Evolutionary conservation across 1,140 invertebrate genomes (phyloP).

Genomic region (Cherax destructor): DNA sequence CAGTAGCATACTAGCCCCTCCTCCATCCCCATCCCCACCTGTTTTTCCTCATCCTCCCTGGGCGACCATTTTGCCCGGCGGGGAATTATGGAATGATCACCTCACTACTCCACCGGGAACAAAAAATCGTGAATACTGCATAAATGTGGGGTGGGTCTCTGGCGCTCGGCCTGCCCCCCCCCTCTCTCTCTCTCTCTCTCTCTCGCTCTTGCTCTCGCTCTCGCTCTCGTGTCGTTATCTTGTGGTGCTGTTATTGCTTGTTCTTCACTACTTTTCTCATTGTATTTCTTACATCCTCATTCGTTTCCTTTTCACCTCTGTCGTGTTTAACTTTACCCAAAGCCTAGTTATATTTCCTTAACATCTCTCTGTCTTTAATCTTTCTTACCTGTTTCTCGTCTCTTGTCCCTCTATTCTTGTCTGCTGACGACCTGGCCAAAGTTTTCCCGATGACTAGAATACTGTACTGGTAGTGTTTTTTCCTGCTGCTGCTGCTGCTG

Average conservation of each 20-base stretch:
- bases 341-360: not conserved
- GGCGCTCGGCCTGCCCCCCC: not conserved
- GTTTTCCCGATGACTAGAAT: no score
- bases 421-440: no score
- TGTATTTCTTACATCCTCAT: not conserved
- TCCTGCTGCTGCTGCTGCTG: no score
- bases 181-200: not conserved
- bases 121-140: constrained; percentile 29
- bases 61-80: not conserved
- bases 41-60: not conserved
- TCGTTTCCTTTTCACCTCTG: not conserved
- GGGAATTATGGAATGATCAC: constrained; percentile 37
- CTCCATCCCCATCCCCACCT: not conserved
- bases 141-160: not conserved
- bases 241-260: no score
- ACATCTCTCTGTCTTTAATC: not conserved
- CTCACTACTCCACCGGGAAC: constrained; percentile 15
- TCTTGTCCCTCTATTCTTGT: no score
- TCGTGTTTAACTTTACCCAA: not conserved
- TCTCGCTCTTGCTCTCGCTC: not conserved
- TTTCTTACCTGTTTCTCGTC: no score
- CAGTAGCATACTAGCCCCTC: no score
- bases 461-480: no score
- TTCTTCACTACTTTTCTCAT: not conserved
- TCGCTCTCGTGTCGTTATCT: not conserved